Percentiles rank a stretch among this genome's conserved stretches.
These are phyloP conservation scores for Boleophthalmus pectinirostris DNA, from an alignment of 2,113 vertebrate genomes.

Conservation along the genomic window DNA sequence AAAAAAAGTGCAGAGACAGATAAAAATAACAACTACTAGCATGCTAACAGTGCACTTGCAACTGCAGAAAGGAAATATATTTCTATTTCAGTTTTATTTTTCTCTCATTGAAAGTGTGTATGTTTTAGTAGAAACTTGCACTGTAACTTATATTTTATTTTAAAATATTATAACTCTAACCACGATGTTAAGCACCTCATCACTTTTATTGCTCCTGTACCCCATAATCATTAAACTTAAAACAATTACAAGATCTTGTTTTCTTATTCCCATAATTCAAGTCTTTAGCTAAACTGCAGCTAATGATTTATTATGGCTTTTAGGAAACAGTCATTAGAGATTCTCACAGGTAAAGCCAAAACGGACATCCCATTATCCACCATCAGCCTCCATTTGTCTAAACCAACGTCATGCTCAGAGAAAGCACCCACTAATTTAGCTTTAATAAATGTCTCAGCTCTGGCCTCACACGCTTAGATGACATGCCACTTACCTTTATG, in stretches of 20 bases:
- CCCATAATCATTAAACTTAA: background rate
- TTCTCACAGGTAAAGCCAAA: conserved; percentile 29
- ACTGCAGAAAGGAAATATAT: no score
- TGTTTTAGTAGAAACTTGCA: no score
- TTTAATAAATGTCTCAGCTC: background rate
- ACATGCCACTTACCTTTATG: background rate
- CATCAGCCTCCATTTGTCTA: conserved; percentile 21
- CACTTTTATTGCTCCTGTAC: no score
- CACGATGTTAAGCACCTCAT: no score
- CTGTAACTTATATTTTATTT: no score
- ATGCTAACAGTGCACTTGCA: no score
- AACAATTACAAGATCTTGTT: background rate
- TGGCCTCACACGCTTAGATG: conserved; percentile 1
- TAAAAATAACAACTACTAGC: no score
- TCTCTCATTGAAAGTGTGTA: no score
- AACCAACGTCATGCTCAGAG: conserved; percentile 10
- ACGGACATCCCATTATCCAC: conserved; percentile 43
- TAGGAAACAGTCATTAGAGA: conserved; percentile 31
- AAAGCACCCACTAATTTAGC: background rate
- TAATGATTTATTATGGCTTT: conserved; percentile 42
- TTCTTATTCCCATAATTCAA: conserved; percentile 16
- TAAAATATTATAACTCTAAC: no score
- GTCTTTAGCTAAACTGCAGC: conserved; percentile 27
- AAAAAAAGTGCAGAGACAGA: no score
- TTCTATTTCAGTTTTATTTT: no score